Percentiles rank a stretch among this genome's conserved stretches.
Conservation (phyloP, 2,888 invertebrate species). For the Erebia palarica region DNA sequence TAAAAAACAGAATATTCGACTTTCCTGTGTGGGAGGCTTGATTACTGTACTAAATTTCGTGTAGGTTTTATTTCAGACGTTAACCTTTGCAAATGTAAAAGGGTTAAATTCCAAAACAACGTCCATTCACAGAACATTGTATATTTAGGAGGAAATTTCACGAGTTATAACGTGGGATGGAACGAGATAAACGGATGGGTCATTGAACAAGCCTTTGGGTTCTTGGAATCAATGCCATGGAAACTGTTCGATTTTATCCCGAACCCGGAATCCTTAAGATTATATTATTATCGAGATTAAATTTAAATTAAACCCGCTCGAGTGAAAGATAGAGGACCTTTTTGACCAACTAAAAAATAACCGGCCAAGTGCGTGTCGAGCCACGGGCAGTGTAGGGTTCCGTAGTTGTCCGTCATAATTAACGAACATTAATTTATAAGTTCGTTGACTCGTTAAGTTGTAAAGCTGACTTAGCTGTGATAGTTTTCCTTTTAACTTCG, state of each 20-base stretch:
- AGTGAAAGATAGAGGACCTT: no score
- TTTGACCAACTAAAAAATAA: no score
- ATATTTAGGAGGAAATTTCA: constrained; percentile 3
- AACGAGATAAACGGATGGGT: constrained; percentile 8
- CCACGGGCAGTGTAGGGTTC: no score
- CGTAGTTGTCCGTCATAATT: no score
- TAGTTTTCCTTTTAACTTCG: no score
- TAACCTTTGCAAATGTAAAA: background rate
- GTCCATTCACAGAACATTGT: background rate
- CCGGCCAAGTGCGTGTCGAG: no score
- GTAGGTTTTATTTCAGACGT: background rate
- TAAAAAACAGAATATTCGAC: background rate
- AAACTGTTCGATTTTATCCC: constrained; percentile 26
- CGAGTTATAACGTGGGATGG: background rate
- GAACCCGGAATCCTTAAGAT: background rate
- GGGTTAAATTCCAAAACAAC: background rate
- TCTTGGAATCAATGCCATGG: constrained; percentile 25
- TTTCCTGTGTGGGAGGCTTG: background rate
- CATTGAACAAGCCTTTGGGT: constrained; percentile 19
- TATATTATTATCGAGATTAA: background rate
- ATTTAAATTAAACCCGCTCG: background rate
- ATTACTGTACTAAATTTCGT: background rate
- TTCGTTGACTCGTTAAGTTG: no score
- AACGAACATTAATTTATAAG: no score
- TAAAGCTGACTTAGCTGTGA: no score